Evolutionary conservation across 2,113 vertebrate species (phyloP), one percentile per base, ranked within the genome.

Genomic region (Chionodraco myersi): DNA sequence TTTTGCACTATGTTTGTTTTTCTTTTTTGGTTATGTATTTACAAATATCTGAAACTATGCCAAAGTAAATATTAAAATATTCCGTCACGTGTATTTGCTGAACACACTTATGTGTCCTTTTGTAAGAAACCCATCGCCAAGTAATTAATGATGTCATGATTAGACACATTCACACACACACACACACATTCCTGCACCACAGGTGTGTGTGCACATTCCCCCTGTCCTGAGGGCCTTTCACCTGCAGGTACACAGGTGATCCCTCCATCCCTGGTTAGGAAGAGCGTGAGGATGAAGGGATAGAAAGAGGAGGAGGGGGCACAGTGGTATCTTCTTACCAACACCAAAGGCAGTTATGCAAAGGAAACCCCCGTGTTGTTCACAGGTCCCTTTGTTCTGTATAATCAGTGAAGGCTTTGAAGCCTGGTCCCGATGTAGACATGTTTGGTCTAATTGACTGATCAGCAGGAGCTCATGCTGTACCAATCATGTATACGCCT

Each of bases 1-100:
- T 48, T 90, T 94, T 94, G 93, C 93, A 94, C 93, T 94, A 92
- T 91, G 78, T 88, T 89, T 86, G 74, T 86, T 67, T 72, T 23
- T 75, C 5, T 73, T 63, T 77, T 41, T 62, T 61, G 44, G 34
- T 80, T 71, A 0, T 75, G 41, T 76, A 76, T 75, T 80, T 63
- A 71, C 62, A 80, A 61, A 82, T 62, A 83, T 66, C 59, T 71
- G 44, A 82, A 82, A 72, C 21, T 47, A 44, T 76, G 76, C 80
- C 34, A 10, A 69, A 67, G 18, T n/a, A 78, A 80, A 69, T 65
- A 59, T 51, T 9, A 18, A 48, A 72, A 63, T 79, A 79, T 78
- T 75, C 53, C 73, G 73, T 80, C 56, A 60, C 57, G 53, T 63
- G 30, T 56, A 72, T 80, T 78, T 84, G 62, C 34, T 26, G n/a